These are phyloP conservation scores for Vultur gryphus DNA, from an alignment of 2,797 vertebrate genomes.

Conservation along the genomic window DNA sequence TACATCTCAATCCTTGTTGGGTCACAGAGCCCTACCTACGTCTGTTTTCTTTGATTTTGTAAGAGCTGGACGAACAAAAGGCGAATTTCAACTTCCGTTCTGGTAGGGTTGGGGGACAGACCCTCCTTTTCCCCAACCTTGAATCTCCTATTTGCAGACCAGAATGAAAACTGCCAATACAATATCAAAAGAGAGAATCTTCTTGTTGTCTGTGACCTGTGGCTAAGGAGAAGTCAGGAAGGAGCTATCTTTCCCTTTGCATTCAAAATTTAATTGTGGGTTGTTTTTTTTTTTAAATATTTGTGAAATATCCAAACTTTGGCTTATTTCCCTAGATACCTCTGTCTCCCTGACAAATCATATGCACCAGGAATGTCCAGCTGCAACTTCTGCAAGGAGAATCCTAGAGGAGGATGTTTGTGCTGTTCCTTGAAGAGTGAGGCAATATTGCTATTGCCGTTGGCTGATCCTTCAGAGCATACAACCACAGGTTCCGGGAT, in stretches of 20 bases:
- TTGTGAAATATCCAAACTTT: neutral
- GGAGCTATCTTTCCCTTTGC: neutral
- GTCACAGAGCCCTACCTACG: neutral
- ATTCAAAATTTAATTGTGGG: neutral
- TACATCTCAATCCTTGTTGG: neutral
- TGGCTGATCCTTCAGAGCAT: neutral
- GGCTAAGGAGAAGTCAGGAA: neutral
- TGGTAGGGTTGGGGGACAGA: neutral
- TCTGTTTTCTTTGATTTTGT: neutral
- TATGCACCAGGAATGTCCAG: neutral
- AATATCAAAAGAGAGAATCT: neutral
- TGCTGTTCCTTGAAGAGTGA: neutral
- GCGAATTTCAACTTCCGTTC: neutral
- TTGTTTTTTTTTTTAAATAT: neutral
- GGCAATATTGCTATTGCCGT: neutral
- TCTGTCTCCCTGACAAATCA: neutral
- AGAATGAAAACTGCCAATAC: neutral
- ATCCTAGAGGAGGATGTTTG: neutral
- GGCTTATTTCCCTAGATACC: neutral
- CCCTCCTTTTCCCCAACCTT: neutral
- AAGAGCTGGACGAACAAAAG: neutral
- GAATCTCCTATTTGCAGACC: neutral
- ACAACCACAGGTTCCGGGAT: neutral
- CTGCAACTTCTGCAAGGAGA: neutral
- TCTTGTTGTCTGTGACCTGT: neutral